These are phyloP conservation scores for Neoitamus cyanurus DNA, from an alignment of 2,888 invertebrate species.

Conservation along the genomic window DNA sequence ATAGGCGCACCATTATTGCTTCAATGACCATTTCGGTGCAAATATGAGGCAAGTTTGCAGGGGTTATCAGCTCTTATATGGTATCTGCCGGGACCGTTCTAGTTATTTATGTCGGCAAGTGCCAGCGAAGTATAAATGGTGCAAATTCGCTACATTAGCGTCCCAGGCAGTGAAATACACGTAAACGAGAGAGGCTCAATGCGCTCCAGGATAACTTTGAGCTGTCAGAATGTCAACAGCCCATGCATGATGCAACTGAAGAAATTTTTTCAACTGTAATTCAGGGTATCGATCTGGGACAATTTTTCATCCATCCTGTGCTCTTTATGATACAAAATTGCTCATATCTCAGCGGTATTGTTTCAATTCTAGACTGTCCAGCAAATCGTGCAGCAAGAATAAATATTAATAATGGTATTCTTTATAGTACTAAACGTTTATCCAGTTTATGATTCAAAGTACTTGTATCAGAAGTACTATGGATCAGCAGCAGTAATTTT, in stretches of 20 bases:
- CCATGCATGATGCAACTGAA: no score
- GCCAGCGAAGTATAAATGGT: neutral
- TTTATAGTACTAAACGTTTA: no score
- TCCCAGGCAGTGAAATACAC: neutral
- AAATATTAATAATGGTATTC: neutral
- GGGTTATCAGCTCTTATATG: constrained; percentile 29
- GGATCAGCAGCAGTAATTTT: neutral
- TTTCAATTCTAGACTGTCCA: neutral
- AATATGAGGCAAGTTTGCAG: constrained; percentile 31
- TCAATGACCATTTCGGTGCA: constrained; percentile 39
- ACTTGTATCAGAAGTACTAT: no score
- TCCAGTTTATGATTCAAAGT: no score
- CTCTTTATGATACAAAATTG: neutral
- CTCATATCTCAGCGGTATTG: neutral
- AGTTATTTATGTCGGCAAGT: neutral
- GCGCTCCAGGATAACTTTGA: neutral
- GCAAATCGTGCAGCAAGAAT: neutral
- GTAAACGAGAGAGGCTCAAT: neutral
- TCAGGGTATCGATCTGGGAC: neutral
- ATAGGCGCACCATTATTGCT: constrained; percentile 35
- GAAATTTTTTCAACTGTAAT: neutral
- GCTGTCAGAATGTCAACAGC: neutral
- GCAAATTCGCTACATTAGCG: neutral
- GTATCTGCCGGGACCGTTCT: neutral
- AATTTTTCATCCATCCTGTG: neutral